Conservation (phyloP, 2,888 invertebrate genomes). For the Acanthococcus lagerstroemiae region DNA sequence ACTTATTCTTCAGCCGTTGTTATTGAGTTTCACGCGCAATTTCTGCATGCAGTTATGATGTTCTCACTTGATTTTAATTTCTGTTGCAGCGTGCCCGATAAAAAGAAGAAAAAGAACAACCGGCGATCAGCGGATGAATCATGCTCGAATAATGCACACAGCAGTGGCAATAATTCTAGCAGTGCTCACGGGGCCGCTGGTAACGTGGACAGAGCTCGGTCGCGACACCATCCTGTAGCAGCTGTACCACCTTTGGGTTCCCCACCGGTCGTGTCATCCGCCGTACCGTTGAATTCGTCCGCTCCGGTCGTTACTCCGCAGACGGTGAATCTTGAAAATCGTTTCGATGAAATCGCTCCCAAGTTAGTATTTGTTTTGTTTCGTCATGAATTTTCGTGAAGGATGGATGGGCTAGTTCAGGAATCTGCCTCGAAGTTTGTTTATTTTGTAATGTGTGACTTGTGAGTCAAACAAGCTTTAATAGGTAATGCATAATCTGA, state of each 20-base stretch:
- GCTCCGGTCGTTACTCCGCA: neutral
- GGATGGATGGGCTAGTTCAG: too few relatives aligned
- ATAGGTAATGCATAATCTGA: too few relatives aligned
- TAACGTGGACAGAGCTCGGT: conserved; percentile 21
- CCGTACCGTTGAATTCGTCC: conserved; percentile 10
- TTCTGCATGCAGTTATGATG: neutral
- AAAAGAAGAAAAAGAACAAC: conserved; percentile 20
- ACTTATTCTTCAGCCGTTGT: neutral
- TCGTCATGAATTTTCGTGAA: too few relatives aligned
- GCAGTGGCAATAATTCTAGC: neutral
- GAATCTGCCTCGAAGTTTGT: too few relatives aligned
- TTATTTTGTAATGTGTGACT: too few relatives aligned
- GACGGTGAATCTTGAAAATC: conserved; percentile 4
- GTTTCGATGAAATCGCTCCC: conserved; percentile 16
- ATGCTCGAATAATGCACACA: conserved; percentile 19
- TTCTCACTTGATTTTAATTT: conserved; percentile 1
- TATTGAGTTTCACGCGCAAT: neutral
- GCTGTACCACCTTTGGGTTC: conserved; percentile 17
- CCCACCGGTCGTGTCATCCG: conserved; percentile 1
- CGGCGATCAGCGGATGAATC: conserved; percentile 10
- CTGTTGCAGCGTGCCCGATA: conserved; percentile 30
- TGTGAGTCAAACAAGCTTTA: too few relatives aligned
- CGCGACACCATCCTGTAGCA: conserved; percentile 15
- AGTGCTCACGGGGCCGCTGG: conserved; percentile 2
- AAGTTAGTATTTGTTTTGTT: conserved; percentile 19